Conservation (phyloP, 1,140 invertebrate species). For the Sipha flava region DNA sequence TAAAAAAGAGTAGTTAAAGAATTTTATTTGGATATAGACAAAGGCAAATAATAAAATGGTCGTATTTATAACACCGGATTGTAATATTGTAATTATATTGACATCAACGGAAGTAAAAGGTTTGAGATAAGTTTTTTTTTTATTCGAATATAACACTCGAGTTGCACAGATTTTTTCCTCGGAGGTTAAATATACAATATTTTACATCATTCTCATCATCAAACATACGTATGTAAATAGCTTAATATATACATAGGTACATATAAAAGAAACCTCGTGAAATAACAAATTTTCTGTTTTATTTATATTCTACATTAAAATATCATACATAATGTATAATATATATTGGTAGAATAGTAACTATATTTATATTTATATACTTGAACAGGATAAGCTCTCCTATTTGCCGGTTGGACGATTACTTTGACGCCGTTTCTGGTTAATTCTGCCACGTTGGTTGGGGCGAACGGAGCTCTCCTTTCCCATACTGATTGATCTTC, state of each 20-base stretch:
- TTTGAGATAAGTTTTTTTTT: no score
- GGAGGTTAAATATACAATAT: background rate
- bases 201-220: background rate
- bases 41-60: no score
- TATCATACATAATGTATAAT: background rate
- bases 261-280: background rate
- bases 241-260: no score
- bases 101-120: no score
- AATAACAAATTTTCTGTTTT: slow-evolving; percentile 5
- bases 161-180: background rate
- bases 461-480: slow-evolving; percentile 85
- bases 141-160: background rate
- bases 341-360: no score
- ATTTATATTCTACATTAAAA: background rate
- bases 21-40: no score
- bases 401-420: slow-evolving; percentile 94
- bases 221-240: background rate
- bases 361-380: slow-evolving; percentile 43
- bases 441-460: slow-evolving; percentile 79
- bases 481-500: slow-evolving; percentile 99
- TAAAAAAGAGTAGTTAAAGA: background rate
- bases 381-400: slow-evolving; percentile 94
- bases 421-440: slow-evolving; percentile 83
- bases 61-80: no score
- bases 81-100: no score